Conservation (phyloP, 1,140 invertebrate genomes). For the Drosophila persimilis region DNA sequence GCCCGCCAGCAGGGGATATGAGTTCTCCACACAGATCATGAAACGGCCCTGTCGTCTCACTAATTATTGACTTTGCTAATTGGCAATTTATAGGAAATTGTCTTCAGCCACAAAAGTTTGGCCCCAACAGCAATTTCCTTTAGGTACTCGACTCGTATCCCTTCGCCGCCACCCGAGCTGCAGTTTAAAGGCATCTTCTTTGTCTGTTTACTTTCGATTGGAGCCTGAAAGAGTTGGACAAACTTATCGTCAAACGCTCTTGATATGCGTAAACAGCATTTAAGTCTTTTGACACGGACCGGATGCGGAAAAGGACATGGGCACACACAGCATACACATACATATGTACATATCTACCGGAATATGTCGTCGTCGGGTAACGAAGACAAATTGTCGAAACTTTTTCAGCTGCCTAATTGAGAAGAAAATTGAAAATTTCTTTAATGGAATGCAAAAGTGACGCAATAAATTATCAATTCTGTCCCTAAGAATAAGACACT, state of each 20-base stretch:
- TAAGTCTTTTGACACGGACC: constrained; percentile 35
- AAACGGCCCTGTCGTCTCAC: constrained; percentile 2
- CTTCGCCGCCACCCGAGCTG: not conserved
- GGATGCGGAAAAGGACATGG: not conserved
- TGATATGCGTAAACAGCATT: constrained; percentile 46
- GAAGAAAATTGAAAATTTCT: constrained; percentile 75
- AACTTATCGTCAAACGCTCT: constrained; percentile 52
- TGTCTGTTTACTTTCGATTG: constrained; percentile 41
- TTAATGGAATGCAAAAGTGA: constrained; percentile 68
- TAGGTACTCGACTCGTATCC: not conserved
- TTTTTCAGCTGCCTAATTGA: constrained; percentile 69
- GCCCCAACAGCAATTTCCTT: constrained; percentile 52
- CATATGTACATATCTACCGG: constrained; percentile 2
- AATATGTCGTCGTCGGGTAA: constrained; percentile 28
- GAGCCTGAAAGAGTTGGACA: constrained; percentile 7
- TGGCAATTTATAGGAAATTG: constrained; percentile 62
- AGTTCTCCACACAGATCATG: constrained; percentile 28
- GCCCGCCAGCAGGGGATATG: not conserved
- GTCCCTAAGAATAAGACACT: not conserved
- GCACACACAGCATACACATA: constrained; percentile 11
- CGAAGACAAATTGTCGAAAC: constrained; percentile 72
- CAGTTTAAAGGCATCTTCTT: constrained; percentile 32
- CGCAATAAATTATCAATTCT: constrained; percentile 49
- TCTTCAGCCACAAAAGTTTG: constrained; percentile 50
- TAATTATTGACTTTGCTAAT: constrained; percentile 63